Evolutionary conservation across 2,797 vertebrate genomes (phyloP).

Genomic region (Bryconaethiops microstoma): DNA sequence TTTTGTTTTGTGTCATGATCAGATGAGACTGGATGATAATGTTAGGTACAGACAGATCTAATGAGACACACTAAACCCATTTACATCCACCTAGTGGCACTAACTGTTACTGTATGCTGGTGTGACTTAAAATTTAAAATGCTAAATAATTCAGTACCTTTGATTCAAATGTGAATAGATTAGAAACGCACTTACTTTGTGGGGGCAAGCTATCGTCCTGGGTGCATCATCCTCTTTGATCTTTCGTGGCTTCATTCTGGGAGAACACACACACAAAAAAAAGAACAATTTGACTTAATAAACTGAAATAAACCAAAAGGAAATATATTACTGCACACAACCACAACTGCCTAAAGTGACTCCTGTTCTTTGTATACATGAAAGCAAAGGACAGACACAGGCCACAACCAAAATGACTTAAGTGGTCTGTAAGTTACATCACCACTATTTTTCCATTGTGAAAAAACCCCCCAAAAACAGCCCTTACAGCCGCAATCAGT

Average conservation of each 20-base stretch:
- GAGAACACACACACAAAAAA: neutral
- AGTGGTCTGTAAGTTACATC: slow-evolving; percentile 6
- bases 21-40: neutral
- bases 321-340: neutral
- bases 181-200: slow-evolving; percentile 89
- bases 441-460: slow-evolving; percentile 20
- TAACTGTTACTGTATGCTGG: neutral
- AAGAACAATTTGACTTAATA: neutral
- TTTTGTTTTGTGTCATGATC: neutral
- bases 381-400: neutral
- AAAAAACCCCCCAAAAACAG: too few species aligned
- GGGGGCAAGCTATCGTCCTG: slow-evolving; percentile 98
- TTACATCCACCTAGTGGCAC: neutral
- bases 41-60: neutral
- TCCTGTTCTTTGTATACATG: neutral
- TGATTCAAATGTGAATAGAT: neutral
- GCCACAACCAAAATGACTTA: neutral
- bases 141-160: neutral
- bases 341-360: neutral
- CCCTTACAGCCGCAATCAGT: slow-evolving; percentile 19
- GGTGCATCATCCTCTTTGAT: slow-evolving; percentile 99
- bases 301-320: neutral
- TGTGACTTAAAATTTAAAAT: neutral
- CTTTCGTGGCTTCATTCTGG: slow-evolving; percentile 99
- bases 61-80: neutral